Base-by-base conservation (phyloP, 2,888 invertebrate species). In the Antheraea yamamai region DNA sequence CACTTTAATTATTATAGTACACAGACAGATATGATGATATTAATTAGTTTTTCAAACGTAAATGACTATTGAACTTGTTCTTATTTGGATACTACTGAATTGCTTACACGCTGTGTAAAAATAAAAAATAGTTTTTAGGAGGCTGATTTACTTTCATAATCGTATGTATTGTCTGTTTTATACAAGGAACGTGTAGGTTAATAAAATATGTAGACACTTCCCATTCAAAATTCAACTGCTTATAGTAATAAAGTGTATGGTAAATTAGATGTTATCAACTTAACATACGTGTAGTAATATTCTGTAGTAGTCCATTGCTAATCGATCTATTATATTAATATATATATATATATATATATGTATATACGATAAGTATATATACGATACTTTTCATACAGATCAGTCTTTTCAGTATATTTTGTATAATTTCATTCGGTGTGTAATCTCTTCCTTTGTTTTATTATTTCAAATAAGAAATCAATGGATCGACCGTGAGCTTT, bases 71-170 rank as follows among this genome's bases (percentile, higher is more conserved):
- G 14, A 30, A 30, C 14, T 66, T 66, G 2, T 26, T 66, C 30
- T 26, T 66, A 30, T 16, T 66, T 70, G n/a, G 70, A 10, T 0
- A 68, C 30, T 68, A 35, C 20, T 70, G 12, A 39, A 39, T 12
- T n/a, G 70, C 26, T 26, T 70, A 39, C 70, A 73, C 55, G 52
- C 26, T 47, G 55, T 23, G 23, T 52, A 55, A n/a, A 73, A 55
- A 52, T 30, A 58, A 18, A 18, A 10, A 55, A 18, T 55, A n/a
- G 39, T 26, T 73, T 30, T 12, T 66, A 66, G 64, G 7, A 61
- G 23, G 23, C 61, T 61, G 61, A 18, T 61, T 61, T 23, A 23
- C 10, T 61, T 23, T 61, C n/a, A 58, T 7, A 20, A 2, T n/a
- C 58, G 58, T 58, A 58, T 12, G 6, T 61, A 47, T 4, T 61